These are phyloP conservation scores for Leptosomus discolor DNA, from an alignment of 2,113 vertebrate genomes.

Conservation along the genomic window DNA sequence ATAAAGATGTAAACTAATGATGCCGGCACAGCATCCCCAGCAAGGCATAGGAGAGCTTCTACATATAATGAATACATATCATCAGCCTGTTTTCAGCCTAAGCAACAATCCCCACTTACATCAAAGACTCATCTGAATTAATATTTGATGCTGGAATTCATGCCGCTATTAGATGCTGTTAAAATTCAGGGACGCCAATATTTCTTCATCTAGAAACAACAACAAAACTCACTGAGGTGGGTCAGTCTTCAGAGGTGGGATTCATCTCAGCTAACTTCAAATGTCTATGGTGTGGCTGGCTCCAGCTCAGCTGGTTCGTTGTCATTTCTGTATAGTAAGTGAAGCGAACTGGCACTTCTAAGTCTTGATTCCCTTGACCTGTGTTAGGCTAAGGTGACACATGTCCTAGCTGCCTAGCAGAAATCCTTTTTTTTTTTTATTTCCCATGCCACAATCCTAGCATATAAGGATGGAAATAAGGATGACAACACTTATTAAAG, in stretches of 20 bases:
- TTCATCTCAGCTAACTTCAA: not conserved
- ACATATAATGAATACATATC: not conserved
- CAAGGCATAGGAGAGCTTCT: slow-evolving; percentile 23
- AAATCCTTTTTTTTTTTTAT: not conserved
- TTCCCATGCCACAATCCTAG: not conserved
- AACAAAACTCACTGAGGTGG: not conserved
- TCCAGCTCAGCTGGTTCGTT: not conserved
- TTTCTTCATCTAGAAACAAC: not conserved
- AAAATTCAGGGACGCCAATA: not conserved
- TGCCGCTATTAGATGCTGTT: not conserved
- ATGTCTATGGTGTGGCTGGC: not conserved
- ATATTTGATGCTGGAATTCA: not conserved
- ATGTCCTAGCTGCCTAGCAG: not conserved
- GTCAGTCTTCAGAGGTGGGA: not conserved
- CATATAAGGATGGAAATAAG: not conserved
- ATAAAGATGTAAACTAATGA: slow-evolving; percentile 8
- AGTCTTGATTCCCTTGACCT: not conserved
- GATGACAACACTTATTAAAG: not conserved
- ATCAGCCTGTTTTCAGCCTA: slow-evolving; percentile 10
- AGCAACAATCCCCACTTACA: not conserved
- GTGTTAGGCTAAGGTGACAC: not conserved
- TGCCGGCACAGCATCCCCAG: not conserved
- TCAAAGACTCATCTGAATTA: slow-evolving; percentile 43
- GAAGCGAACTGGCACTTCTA: not conserved
- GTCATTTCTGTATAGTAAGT: not conserved